These are phyloP conservation scores for Drosophila lacteicornis DNA, from an alignment of 1,140 invertebrate genomes.

Conservation along the genomic window DNA sequence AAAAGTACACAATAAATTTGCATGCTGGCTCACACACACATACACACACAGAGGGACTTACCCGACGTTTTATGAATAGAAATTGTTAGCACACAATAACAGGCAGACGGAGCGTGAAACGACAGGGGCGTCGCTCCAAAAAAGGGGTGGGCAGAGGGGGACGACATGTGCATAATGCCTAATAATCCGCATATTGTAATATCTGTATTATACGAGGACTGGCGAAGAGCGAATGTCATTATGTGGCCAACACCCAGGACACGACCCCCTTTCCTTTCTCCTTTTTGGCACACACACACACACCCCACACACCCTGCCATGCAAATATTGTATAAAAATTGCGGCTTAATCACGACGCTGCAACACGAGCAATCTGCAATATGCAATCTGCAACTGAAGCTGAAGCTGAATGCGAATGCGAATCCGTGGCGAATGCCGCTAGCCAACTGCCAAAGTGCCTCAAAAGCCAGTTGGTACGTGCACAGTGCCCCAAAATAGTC, in stretches of 20 bases:
- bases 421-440: conserved; percentile 41
- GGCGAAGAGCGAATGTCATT: conserved; percentile 68
- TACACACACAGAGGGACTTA: conserved; percentile 19
- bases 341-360: conserved; percentile 73
- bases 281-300: conserved; percentile 8
- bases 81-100: conserved; percentile 78
- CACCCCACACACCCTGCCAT: conserved; percentile 16
- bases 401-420: conserved; percentile 31
- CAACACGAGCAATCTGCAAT: conserved; percentile 51
- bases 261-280: background rate
- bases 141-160: background rate
- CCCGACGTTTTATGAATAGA: conserved; percentile 69
- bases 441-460: conserved; percentile 68
- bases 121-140: conserved; percentile 2
- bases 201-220: conserved; percentile 74
- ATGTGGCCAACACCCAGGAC: conserved; percentile 39
- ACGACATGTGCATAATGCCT: conserved; percentile 75
- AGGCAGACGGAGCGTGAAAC: conserved; percentile 39
- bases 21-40: conserved; percentile 59
- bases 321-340: conserved; percentile 79
- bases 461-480: conserved; percentile 42
- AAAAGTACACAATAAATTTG: conserved; percentile 82
- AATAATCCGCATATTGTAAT: conserved; percentile 83
- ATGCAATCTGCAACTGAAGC: conserved; percentile 53
- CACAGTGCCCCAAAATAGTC: conserved; percentile 1